Percentiles rank a stretch among this genome's conserved stretches.
phyloP scores from a whole-genome alignment of 2,888 invertebrate genomes.

The Laspeyria flexula region DNA sequence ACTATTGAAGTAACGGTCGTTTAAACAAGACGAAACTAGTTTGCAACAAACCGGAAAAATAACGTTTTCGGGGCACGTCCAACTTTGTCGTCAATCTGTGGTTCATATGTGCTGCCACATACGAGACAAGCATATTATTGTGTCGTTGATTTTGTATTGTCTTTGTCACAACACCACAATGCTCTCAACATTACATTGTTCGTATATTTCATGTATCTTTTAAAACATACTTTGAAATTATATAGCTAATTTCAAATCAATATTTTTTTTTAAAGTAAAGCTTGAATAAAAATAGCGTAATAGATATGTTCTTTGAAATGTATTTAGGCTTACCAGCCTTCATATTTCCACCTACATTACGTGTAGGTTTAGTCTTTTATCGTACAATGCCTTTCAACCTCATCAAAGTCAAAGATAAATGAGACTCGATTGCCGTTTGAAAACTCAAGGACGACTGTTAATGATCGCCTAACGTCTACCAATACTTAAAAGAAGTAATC shows the following conservation, averaged over 20 bases:
- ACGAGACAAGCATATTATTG: conserved; percentile 64
- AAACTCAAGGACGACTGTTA: conserved; percentile 33
- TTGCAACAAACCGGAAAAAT: conserved; percentile 78
- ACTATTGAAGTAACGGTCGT: conserved; percentile 68
- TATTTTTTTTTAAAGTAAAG: no score
- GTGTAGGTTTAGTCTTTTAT: conserved; percentile 34
- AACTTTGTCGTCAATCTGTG: conserved; percentile 46
- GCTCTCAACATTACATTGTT: conserved; percentile 3
- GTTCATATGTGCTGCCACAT: conserved; percentile 55
- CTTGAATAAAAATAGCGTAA: no score
- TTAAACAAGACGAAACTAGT: conserved; percentile 66
- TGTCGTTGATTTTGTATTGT: conserved; percentile 12
- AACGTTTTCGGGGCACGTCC: conserved; percentile 78
- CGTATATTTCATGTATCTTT: neutral
- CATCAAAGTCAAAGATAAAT: conserved; percentile 46
- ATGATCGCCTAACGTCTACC: conserved; percentile 8
- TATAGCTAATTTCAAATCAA: no score
- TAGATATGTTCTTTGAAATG: conserved; percentile 1
- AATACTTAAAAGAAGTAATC: neutral
- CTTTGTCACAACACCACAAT: conserved; percentile 24
- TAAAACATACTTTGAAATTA: no score
- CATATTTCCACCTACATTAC: conserved; percentile 28
- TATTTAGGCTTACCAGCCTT: conserved; percentile 28
- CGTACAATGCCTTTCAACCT: conserved; percentile 36
- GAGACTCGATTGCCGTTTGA: conserved; percentile 37